phyloP scores from a whole-genome alignment of 2,888 invertebrate species.

The Caenorhabditis sp. region DNA sequence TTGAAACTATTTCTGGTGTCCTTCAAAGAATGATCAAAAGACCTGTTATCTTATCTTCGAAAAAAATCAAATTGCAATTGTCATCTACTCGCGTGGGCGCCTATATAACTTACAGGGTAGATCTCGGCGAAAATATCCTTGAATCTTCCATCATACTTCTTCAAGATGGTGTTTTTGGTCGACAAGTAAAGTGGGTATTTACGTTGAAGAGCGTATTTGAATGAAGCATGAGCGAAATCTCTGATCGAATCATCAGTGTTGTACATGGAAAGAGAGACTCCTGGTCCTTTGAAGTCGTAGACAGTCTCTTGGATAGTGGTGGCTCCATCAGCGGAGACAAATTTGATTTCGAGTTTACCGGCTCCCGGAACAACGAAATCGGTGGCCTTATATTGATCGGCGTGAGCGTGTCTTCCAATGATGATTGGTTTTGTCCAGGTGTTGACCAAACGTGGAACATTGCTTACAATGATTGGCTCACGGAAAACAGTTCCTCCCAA shows the following conservation, averaged over 20 bases:
- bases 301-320: conserved; percentile 60
- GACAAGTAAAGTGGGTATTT: conserved; percentile 79
- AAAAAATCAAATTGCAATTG: neutral
- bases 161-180: conserved; percentile 89
- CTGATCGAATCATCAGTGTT: conserved; percentile 86
- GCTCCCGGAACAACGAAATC: conserved; percentile 92
- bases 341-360: conserved; percentile 86
- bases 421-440: conserved; percentile 96
- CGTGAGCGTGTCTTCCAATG: conserved; percentile 89
- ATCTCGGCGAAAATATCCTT: conserved; percentile 91
- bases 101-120: conserved; percentile 72
- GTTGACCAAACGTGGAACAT: conserved; percentile 91
- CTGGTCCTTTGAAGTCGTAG: conserved; percentile 72
- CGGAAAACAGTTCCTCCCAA: conserved; percentile 75
- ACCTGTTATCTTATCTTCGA: neutral
- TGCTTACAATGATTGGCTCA: conserved; percentile 75
- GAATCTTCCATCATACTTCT: conserved; percentile 87
- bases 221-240: conserved; percentile 93
- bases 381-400: conserved; percentile 90
- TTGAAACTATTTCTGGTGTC: too few species aligned
- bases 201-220: conserved; percentile 86
- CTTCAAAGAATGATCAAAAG: neutral
- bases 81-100: conserved; percentile 63
- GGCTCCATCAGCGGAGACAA: conserved; percentile 73
- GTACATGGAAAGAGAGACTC: conserved; percentile 90